phyloP scores from a whole-genome alignment of 1,140 invertebrate genomes.

The Thereuonema tuberculata region DNA sequence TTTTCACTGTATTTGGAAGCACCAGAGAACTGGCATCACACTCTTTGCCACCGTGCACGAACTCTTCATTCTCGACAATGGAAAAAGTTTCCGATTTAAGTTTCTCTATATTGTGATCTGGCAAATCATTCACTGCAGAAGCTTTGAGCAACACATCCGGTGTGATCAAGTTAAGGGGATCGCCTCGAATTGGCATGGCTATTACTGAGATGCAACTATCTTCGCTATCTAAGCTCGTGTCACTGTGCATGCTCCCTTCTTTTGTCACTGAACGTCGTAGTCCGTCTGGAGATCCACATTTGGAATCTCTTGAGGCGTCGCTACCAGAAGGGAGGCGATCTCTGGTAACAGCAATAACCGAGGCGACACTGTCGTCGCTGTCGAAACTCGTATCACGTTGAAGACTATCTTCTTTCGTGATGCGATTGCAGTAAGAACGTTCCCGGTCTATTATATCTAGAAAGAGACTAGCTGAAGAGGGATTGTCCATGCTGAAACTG shows the following conservation, averaged over 20 bases:
- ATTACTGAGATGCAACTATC: constrained; percentile 84
- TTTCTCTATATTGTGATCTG: background rate
- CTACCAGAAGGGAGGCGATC: background rate
- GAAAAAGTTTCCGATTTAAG: background rate
- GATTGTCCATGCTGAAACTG: constrained; percentile 16
- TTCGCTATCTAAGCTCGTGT: constrained; percentile 82
- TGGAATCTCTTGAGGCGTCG: background rate
- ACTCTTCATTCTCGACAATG: background rate
- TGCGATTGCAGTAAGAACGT: background rate
- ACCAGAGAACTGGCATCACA: background rate
- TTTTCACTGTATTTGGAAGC: background rate
- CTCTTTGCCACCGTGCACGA: background rate
- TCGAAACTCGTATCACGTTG: constrained; percentile 20
- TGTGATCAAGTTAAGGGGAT: background rate
- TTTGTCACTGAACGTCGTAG: constrained; percentile 33
- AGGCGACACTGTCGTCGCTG: constrained; percentile 25
- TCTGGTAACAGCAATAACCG: constrained; percentile 21
- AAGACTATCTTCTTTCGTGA: constrained; percentile 16
- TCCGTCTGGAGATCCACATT: background rate
- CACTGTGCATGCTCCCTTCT: constrained; percentile 79
- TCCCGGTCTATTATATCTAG: background rate
- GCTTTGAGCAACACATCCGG: background rate
- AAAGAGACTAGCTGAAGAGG: background rate
- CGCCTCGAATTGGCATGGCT: constrained; percentile 56
- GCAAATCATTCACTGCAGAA: background rate